Conservation (phyloP, 2,113 vertebrate species). For the Amia ocellicauda region DNA sequence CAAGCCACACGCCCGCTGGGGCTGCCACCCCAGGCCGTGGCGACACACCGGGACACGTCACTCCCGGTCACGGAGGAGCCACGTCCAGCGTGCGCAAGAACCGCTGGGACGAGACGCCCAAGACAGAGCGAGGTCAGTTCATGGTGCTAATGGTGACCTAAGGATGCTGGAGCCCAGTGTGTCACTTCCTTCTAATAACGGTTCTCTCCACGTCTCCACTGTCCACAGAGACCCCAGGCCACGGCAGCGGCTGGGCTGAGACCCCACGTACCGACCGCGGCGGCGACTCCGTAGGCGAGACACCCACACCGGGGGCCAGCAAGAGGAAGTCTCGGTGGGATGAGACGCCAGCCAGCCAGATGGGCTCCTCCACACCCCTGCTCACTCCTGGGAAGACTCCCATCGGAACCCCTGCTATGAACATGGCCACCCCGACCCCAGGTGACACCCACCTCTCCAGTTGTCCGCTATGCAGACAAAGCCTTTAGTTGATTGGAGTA, state of each 20-base stretch:
- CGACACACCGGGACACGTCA: conserved; percentile 91
- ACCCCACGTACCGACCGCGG: conserved; percentile 93
- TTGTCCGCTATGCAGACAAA: not conserved
- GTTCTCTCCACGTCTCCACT: no score
- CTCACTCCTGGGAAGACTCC: conserved; percentile 96
- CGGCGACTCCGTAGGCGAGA: conserved; percentile 95
- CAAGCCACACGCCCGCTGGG: conserved; percentile 93
- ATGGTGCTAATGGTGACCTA: no score
- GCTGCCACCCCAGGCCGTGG: conserved; percentile 88
- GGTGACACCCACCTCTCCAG: conserved; percentile 53
- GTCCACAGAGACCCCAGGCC: conserved; percentile 87
- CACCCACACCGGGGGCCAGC: conserved; percentile 92
- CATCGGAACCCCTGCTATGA: conserved; percentile 96
- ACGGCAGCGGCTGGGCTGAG: conserved; percentile 96
- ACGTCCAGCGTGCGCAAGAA: conserved; percentile 95
- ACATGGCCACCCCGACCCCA: conserved; percentile 96
- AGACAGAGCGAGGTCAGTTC: conserved; percentile 84
- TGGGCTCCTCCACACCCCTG: conserved; percentile 94
- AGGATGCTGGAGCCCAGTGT: no score
- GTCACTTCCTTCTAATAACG: no score
- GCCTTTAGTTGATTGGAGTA: no score
- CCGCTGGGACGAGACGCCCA: conserved; percentile 96
- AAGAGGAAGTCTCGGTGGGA: conserved; percentile 98
- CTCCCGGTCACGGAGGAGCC: conserved; percentile 89
- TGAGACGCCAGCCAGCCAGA: conserved; percentile 94